Base-by-base conservation (phyloP, 2,888 invertebrate species). In the Microplitis deprimator region DNA sequence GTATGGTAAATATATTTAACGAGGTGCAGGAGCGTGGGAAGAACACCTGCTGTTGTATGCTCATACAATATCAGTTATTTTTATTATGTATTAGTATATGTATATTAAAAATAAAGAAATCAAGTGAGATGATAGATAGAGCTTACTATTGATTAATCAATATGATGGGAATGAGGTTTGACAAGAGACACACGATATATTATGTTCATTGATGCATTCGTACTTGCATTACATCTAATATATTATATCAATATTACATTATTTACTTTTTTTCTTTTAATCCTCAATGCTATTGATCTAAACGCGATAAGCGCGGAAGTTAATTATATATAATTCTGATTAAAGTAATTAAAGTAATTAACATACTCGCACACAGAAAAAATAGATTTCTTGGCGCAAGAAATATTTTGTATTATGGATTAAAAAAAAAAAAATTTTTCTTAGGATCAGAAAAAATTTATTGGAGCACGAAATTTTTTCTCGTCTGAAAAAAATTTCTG, bases 141-240 rank as follows among this genome's bases (percentile, higher is more conserved):
- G 64, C 40, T 38, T 71, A 20, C 16, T 62, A 61, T 71, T 17
- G 62, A 64, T 29, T 61, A 39, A 71, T 73, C 65, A 39, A 65
- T 73, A 41, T 64, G 41, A 73, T 73, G 73, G 64, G 73, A 73
- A 73, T 73, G 64, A 73, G 73, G 73, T 64, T 64, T 20, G 20
- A 62, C 65, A 13, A 73, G 73, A 41, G 40, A 62, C 64, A 64
- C 40, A 17, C 40, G 38, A 64, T 17, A 39, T 13, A 40, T 16
- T 16, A 72, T 62, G 38, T 40, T 64, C 50, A 20, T 39, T 73
- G 64, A 38, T 73, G 73, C 73, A n/a, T 65, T 65, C 13, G 65
- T 29, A 29, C 40, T 62, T 41, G 50, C 50, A 70, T 64, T 41
- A 73, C 41, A 64, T 62, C 64, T 59, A 61, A 65, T 16, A 8